Evolutionary conservation across 2,888 invertebrate genomes (phyloP), one percentile per base, ranked within the genome.

Genomic region (Pollenia griseotomentosa): DNA sequence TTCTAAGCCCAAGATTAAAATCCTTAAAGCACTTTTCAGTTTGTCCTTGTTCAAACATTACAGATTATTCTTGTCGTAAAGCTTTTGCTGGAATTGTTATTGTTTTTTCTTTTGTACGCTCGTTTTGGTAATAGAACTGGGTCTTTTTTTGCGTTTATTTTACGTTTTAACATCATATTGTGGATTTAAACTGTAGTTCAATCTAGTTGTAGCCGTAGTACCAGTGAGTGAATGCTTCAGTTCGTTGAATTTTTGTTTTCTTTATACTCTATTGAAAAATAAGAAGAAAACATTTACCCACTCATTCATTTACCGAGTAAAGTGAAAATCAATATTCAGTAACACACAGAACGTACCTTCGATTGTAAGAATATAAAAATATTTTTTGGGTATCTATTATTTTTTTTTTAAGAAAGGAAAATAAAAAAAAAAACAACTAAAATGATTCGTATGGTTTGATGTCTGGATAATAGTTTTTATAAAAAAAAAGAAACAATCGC

Each of bases 311-410:
- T 44, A 57, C 11, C 19, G 12, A 19, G 42, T 1, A 44, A 65
- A 77, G 46, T 77, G 63, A 70, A 83, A 83, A 77, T 77, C 63
- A 70, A 70, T 83, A 68, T 70, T 44, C n/a, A 23, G 46, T 40
- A 71, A 48, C 61, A 16, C 8, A 74, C 59, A 33, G 23, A 59
- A 48, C 19, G 48, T 48, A 66, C 23, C 6, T 59, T 14, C 59
- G n/a, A 59, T 14, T 33, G 57, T 9, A 12, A 19, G 23, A 57
- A 40, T 33, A 40, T 59, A 33, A 11, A 57, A 57, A 57, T 23
- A 57, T 57, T 57, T 23, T 57, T 57, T 57, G 19, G 10, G 57
- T 11, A 23, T 23, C 11, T 11, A 6, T 33, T 53, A n/a, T 8
- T 23, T 23, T 23, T 19, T 1, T 23, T 23, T 23, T 23, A 23